phyloP scores from a whole-genome alignment of 2,113 vertebrate genomes.

The Abramis brama region DNA sequence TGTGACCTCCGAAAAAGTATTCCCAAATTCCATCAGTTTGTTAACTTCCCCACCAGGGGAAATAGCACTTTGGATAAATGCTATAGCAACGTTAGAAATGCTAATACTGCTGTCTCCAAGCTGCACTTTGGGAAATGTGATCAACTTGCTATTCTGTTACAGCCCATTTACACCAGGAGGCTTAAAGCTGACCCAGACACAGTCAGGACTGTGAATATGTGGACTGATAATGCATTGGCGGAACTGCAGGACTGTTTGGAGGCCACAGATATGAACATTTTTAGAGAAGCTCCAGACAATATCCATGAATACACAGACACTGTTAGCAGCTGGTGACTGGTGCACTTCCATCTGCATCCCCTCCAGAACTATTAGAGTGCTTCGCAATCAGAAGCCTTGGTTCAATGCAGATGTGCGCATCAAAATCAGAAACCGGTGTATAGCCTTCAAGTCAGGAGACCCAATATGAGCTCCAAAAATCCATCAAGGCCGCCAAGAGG shows the following conservation, averaged over 20 bases:
- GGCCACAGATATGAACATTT: slow-evolving; percentile 39
- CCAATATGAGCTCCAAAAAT: slow-evolving; percentile 6
- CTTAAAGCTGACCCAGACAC: slow-evolving; percentile 27
- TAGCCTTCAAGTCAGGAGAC: slow-evolving; percentile 31
- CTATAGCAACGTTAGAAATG: neutral
- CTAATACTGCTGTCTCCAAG: slow-evolving; percentile 13
- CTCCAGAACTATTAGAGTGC: neutral
- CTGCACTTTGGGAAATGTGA: slow-evolving; percentile 25
- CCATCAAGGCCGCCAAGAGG: neutral
- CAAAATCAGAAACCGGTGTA: neutral
- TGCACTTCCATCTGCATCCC: too few relatives aligned
- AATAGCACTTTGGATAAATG: neutral
- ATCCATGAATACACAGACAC: too few relatives aligned
- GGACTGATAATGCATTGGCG: slow-evolving; percentile 11
- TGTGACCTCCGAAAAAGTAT: neutral
- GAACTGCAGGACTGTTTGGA: slow-evolving; percentile 23
- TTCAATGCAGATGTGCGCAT: slow-evolving; percentile 18
- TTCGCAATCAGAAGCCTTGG: slow-evolving; percentile 14
- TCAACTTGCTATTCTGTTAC: neutral
- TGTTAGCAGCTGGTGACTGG: too few relatives aligned
- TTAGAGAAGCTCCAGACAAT: neutral
- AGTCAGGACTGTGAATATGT: slow-evolving; percentile 23
- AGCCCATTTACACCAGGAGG: slow-evolving; percentile 25
- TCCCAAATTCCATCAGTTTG: slow-evolving; percentile 17
- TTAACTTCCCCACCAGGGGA: slow-evolving; percentile 11